Evolutionary conservation across 2,113 vertebrate species (phyloP), one percentile per base, ranked within the genome.

Genomic region (Ceyx margarethae): DNA sequence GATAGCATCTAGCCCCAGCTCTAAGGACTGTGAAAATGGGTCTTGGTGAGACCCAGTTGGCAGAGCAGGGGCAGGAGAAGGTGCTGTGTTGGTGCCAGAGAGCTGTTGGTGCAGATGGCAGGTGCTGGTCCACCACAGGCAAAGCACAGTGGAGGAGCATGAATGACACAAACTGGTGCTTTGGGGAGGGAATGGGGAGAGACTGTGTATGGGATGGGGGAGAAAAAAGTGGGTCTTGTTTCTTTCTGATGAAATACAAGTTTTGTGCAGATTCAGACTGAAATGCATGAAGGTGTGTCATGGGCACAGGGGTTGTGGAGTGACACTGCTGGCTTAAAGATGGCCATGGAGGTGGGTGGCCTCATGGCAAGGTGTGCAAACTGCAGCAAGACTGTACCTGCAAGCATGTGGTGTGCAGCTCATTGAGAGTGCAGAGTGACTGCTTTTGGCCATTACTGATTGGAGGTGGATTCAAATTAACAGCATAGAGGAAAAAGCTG

Each of bases 241-340:
- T 92, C 43, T 45, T 20, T 48, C 18, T 51, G 54, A 29, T 14
- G 11, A 69, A 79, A 60, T 10, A 13, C 8, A 2, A 3, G 4
- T 40, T 83, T 73, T 3, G 13, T 35, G 23, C 29, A 2, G 31
- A 12, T 77, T 90, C 40, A 64, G 43, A 8, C 31, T n/a, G 5
- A 13, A 8, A 37, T 9, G 12, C 3, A 0, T 0, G 1, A 64
- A 42, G 53, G 43, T 0, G 1, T 65, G 45, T 43, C 13, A 42
- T 51, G 45, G 51, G 13, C 16, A 18, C 48, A 73, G 75, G 21
- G 37, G 25, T 7, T 21, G 6, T 85, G 75, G 22, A 37, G 11
- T 40, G 68, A 26, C 11, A 11, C 0, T 0, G 0, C 40, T 64
- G 9, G 5, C 31, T 29, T 75, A 37, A 67, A 75, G 42, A n/a